Base-by-base conservation (phyloP, 2,113 vertebrate species). In the Barbus barbus region DNA sequence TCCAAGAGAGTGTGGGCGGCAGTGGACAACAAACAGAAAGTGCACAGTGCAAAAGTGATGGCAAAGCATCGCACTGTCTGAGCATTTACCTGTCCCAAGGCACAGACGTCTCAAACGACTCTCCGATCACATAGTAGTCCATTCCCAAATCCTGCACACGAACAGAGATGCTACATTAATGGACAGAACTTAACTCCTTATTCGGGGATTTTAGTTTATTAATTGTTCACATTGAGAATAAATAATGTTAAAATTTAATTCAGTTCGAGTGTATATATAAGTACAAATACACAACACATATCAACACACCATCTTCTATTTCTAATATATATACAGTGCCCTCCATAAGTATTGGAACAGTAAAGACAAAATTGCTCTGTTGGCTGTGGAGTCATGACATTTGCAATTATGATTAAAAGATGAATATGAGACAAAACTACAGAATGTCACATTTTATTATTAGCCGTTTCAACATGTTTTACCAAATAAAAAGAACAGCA, bases 71-170 rank as follows among this genome's bases (percentile, higher is more conserved):
- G 84, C 91, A 6, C 48, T 51, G 48, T 18, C 48, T 51, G 51
- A 53, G 5, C 5, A 56, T 56, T 96, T 96, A 99, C 98, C 98
- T 97, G 94, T 99, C 98, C 98, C 98, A 99, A 90, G 98, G 97
- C 95, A 97, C 95, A 86, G 98, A 99, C 33, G 98, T 99, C 93
- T 99, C 98, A 93, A 99, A 99, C 24, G 98, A 99, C 94, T 99
- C 98, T 84, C 95, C 98, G 78, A 99, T 94, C 93, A 99, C 80
- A 86, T 95, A 98, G 92, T 97, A 98, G 90, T 99, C 98, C 95
- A 99, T 95, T 84, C 96, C 98, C 89, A 99, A 87, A 88, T 99
- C 98, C 98, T 99, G 93, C 18, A 75, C 1, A 80, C 24, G 51
- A 61, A 74, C 58, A 24, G 1, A 18, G 0, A 36, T n/a, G 4